phyloP scores from a whole-genome alignment of 2,888 invertebrate genomes.

The Philaethria dido region DNA sequence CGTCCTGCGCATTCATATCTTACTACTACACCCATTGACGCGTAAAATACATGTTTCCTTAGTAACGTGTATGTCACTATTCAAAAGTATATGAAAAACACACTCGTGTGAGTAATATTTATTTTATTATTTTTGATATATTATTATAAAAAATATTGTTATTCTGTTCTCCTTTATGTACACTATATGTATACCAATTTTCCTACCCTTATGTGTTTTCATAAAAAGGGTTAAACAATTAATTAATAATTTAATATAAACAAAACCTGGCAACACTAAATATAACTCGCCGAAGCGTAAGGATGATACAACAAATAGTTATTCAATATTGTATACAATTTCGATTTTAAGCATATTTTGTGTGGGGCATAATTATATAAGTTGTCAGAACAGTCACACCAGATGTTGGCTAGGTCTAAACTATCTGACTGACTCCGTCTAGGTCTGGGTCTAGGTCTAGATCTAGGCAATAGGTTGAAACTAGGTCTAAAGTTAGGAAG shows the following conservation, averaged over 20 bases:
- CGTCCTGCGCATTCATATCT: neutral
- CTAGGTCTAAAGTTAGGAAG: constrained; percentile 47
- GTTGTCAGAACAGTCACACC: constrained; percentile 73
- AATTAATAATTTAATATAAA: too few species aligned
- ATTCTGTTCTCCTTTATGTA: too few species aligned
- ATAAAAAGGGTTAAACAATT: too few species aligned
- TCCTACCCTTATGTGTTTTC: too few species aligned
- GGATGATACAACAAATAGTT: constrained; percentile 72
- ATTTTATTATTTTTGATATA: too few species aligned
- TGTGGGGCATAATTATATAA: constrained; percentile 68
- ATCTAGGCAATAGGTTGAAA: neutral
- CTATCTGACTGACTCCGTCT: constrained; percentile 52
- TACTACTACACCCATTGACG: too few species aligned
- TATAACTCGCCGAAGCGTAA: constrained; percentile 69
- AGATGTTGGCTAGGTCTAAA: constrained; percentile 53
- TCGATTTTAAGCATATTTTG: constrained; percentile 66
- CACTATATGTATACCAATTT: too few species aligned
- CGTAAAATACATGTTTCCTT: too few species aligned
- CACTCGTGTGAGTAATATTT: too few species aligned
- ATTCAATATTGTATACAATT: constrained; percentile 59
- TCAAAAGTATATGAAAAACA: too few species aligned
- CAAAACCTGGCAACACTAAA: constrained; percentile 48
- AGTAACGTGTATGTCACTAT: too few species aligned
- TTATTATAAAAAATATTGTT: too few species aligned
- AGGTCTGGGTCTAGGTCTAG: constrained; percentile 20